Conservation (phyloP, 1,140 invertebrate species). For the Lepidostoma basale region DNA sequence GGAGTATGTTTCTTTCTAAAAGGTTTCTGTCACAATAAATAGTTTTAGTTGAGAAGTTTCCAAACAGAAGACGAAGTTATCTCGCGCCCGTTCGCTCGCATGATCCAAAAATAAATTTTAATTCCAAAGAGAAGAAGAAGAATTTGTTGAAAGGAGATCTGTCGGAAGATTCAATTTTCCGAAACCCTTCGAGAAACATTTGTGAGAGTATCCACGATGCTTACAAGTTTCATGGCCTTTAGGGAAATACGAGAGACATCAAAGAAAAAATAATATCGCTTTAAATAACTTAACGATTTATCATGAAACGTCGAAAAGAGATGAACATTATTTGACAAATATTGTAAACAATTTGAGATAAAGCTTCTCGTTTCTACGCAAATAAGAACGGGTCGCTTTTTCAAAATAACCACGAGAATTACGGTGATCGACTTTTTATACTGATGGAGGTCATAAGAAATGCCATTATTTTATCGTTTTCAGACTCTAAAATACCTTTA, state of each 20-base stretch:
- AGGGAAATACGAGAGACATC: slow-evolving; percentile 25
- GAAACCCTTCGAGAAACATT: slow-evolving; percentile 29
- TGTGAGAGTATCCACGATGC: slow-evolving; percentile 22
- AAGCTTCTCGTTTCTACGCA: too few relatives aligned
- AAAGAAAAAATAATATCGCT: slow-evolving; percentile 17
- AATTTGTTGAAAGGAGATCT: not conserved
- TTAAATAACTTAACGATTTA: slow-evolving; percentile 3
- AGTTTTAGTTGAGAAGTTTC: too few relatives aligned
- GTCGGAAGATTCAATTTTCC: slow-evolving; percentile 26
- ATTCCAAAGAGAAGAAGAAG: slow-evolving; percentile 3
- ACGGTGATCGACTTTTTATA: too few relatives aligned
- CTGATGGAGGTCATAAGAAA: too few relatives aligned
- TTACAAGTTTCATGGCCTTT: slow-evolving; percentile 14
- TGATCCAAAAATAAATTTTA: not conserved
- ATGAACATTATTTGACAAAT: too few relatives aligned
- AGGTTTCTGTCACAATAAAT: too few relatives aligned
- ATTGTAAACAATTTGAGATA: too few relatives aligned
- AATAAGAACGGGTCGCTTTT: too few relatives aligned
- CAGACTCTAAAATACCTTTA: too few relatives aligned
- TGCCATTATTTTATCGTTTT: too few relatives aligned
- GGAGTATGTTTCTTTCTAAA: too few relatives aligned
- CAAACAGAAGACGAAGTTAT: not conserved
- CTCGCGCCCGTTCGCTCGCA: not conserved
- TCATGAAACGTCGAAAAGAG: slow-evolving; percentile 1
- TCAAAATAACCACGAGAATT: too few relatives aligned